Percentiles rank a stretch among this genome's conserved stretches.
Conservation (phyloP, 1,140 invertebrate genomes). For the Drosophila obscura region DNA sequence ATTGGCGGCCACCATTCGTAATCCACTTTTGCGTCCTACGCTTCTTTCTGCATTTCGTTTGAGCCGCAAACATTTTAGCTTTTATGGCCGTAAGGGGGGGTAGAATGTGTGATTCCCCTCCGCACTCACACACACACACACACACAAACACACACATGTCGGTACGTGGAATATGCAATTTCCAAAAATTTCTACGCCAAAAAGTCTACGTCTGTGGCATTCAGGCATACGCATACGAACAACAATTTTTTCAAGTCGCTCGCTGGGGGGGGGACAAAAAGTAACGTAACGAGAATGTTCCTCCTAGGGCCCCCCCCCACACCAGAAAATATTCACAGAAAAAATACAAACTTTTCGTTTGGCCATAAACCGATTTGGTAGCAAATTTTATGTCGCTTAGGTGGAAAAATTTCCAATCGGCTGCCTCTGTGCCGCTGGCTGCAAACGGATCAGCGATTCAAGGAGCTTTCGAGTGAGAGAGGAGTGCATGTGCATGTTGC, state of each 20-base stretch:
- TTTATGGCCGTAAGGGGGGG: conserved; percentile 42
- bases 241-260: conserved; percentile 41
- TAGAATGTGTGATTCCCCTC: conserved; percentile 29
- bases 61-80: conserved; percentile 56
- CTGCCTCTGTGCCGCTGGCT: neutral
- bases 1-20: conserved; percentile 31
- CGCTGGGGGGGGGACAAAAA: conserved; percentile 2
- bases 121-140: conserved; percentile 2
- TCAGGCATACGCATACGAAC: conserved; percentile 16
- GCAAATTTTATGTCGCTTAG: conserved; percentile 55
- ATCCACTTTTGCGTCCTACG: conserved; percentile 47
- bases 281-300: conserved; percentile 7
- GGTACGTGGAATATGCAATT: conserved; percentile 35
- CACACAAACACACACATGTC: conserved; percentile 14
- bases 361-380: conserved; percentile 54
- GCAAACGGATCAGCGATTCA: conserved; percentile 22
- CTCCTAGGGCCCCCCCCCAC: neutral
- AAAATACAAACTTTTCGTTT: conserved; percentile 30
- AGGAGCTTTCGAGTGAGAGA: neutral
- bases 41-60: conserved; percentile 42
- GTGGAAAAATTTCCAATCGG: conserved; percentile 44
- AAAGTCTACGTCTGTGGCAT: conserved; percentile 28
- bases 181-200: conserved; percentile 38
- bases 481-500: neutral
- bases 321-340: neutral